Conservation (phyloP, 30 jellyfish, hydroid and myxozoan species). For the Chrysaora quinquecirrha region DNA sequence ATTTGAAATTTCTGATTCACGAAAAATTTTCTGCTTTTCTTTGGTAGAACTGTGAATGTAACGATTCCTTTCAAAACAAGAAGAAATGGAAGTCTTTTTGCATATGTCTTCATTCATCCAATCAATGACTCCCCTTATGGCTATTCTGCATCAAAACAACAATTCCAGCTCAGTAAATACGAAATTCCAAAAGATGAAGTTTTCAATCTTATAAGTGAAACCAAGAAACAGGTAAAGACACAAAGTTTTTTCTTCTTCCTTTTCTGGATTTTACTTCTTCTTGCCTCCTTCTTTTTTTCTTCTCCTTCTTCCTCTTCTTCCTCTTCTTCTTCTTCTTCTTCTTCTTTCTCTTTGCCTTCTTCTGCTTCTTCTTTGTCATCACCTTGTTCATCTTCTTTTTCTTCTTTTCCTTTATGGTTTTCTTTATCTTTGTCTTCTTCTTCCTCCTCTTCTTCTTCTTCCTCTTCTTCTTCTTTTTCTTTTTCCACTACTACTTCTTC, state of each 20-base stretch:
- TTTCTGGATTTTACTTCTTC: too few species aligned
- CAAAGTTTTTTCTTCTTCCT: too few species aligned
- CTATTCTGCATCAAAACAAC: slow-evolving; percentile 15
- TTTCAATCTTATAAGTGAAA: slow-evolving; percentile 78
- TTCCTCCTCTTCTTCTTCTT: too few species aligned
- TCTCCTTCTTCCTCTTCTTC: too few species aligned
- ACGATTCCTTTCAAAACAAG: slow-evolving; percentile 81
- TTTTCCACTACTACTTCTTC: too few species aligned
- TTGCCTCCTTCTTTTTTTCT: too few species aligned
- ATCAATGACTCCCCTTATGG: slow-evolving; percentile 66
- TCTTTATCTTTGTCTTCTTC: neutral
- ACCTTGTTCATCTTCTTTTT: neutral
- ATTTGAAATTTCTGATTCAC: too few species aligned
- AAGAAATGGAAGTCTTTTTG: slow-evolving; percentile 86
- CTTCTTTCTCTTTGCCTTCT: too few species aligned
- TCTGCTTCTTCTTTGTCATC: too few species aligned
- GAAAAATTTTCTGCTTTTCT: too few species aligned
- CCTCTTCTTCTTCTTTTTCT: too few species aligned
- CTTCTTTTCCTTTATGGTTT: neutral
- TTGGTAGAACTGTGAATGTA: slow-evolving; percentile 68
- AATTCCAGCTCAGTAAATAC: slow-evolving; percentile 66
- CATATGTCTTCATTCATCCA: slow-evolving; percentile 83
- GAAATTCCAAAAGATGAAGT: slow-evolving; percentile 79
- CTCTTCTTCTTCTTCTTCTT: too few species aligned
- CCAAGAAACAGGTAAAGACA: slow-evolving; percentile 69